Percentiles rank a stretch among this genome's conserved stretches.
phyloP scores from a whole-genome alignment of 2,888 invertebrate species.

The Epistrophe eligans region DNA sequence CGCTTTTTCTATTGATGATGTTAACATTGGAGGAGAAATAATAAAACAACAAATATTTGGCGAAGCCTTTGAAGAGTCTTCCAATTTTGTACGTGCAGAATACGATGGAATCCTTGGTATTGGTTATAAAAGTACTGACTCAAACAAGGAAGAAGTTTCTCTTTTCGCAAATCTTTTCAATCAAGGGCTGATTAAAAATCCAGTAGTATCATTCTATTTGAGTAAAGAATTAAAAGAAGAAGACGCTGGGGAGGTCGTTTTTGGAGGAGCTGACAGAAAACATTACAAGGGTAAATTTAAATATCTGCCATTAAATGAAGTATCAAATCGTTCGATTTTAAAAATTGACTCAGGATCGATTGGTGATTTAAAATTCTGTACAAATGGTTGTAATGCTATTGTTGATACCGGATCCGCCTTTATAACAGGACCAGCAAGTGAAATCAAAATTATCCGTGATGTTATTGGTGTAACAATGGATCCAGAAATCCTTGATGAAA shows the following conservation, averaged over 20 bases:
- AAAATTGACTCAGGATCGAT: slow-evolving; percentile 90
- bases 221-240: slow-evolving; percentile 86
- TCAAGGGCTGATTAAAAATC: slow-evolving; percentile 89
- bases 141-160: slow-evolving; percentile 96
- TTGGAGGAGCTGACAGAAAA: slow-evolving; percentile 96
- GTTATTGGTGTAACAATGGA: too few relatives aligned
- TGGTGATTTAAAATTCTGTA: slow-evolving; percentile 87
- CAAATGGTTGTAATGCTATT: slow-evolving; percentile 95
- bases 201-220: slow-evolving; percentile 96
- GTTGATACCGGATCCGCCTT: slow-evolving; percentile 98
- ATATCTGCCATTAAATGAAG: slow-evolving; percentile 92
- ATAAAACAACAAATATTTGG: slow-evolving; percentile 95
- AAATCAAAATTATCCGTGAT: slow-evolving; percentile 85
- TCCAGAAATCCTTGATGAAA: too few relatives aligned
- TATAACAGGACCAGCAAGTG: slow-evolving; percentile 93
- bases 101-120: slow-evolving; percentile 99
- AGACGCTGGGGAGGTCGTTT: slow-evolving; percentile 94
- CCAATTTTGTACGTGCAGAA: slow-evolving; percentile 91
- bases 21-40: slow-evolving; percentile 88
- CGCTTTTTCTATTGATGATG: slow-evolving; percentile 92
- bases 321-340: slow-evolving; percentile 97
- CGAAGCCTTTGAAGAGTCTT: slow-evolving; percentile 98
- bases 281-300: slow-evolving; percentile 94
- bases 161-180: slow-evolving; percentile 96
- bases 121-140: slow-evolving; percentile 91